These are phyloP conservation scores for Porites rus DNA, from an alignment of 92 coral and sea anemone genomes.

Conservation along the genomic window DNA sequence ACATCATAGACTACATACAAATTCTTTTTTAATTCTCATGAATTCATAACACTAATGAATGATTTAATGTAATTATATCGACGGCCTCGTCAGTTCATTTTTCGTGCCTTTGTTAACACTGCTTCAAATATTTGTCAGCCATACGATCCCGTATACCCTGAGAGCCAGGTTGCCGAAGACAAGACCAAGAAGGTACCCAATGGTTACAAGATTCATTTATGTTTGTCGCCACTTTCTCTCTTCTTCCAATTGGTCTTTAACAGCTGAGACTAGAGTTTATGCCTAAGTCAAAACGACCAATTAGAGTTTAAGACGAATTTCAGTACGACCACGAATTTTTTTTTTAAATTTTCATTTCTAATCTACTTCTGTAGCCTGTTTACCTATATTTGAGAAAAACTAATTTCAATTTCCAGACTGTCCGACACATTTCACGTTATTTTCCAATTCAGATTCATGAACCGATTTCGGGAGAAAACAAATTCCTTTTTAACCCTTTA, in stretches of 20 bases:
- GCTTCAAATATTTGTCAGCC: not conserved
- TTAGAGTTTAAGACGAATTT: too few species aligned
- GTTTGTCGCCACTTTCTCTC: too few species aligned
- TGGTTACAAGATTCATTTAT: too few species aligned
- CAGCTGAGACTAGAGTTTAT: not conserved
- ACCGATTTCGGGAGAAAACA: too few species aligned
- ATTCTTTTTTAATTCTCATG: not conserved
- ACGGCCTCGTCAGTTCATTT: not conserved
- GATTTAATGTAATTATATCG: constrained; percentile 8
- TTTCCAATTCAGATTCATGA: too few species aligned
- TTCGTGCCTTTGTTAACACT: not conserved
- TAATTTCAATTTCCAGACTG: not conserved
- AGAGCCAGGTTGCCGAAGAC: too few species aligned
- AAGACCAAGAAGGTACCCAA: too few species aligned
- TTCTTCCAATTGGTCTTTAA: too few species aligned
- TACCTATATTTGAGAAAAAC: not conserved
- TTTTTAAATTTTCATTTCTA: not conserved
- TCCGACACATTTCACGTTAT: not conserved
- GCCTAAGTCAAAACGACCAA: not conserved
- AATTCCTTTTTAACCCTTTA: too few species aligned
- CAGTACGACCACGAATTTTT: too few species aligned
- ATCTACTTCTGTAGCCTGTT: not conserved
- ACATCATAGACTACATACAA: constrained; percentile 5
- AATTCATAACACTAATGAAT: not conserved
- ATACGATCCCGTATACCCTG: not conserved